Base-by-base conservation (phyloP, 1,140 invertebrate species). In the Drosophila ercepeae region DNA sequence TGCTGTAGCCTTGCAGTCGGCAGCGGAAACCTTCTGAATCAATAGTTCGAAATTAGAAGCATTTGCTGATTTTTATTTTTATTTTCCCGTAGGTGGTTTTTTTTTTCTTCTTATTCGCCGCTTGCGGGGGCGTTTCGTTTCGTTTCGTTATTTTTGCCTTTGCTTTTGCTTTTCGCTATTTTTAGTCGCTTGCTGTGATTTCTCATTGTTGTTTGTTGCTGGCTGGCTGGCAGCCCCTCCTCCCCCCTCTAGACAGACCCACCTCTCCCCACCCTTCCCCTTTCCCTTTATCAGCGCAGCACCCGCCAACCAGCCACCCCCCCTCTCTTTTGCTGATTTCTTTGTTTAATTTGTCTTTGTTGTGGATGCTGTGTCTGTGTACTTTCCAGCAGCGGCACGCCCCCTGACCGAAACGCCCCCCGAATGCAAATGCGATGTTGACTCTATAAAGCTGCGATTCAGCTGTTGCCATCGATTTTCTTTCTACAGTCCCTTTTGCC, bases 311-410 rank as follows among this genome's bases (percentile, higher is more conserved):
- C 9, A 11, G 1, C 13, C n/a, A 4, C 36, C 4, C 18, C 39
- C 46, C n/a, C 29, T 45, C 39, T 50, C 58, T n/a, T n/a, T n/a
- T n/a, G 57, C 53, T 60, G 75, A 71, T 78, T 84, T 83, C 79
- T 84, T 83, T 83, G 79, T 83, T 83, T 78, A 78, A 83, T 84
- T 83, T 75, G 79, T 83, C 79, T 83, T 83, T 83, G 79, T 83
- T 84, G 42, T 71, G 58, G 59, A 63, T 79, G 75, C 69, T 69
- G 59, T 11, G 4, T 61, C 21, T 13, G 14, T 36, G 59, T 39
- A 63, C 19, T 50, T 23, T 29, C 39, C 19, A 4, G n/a, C 32
- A 25, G 25, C 44, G 60, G 7, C 64, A 42, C 63, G 36, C 60
- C 60, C 36, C 61, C 16, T 41, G 11, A 21, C 2, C 21, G 21